These are phyloP conservation scores for Caenorhabditis sp. DNA, from an alignment of 2,888 invertebrate genomes.

Conservation along the genomic window DNA sequence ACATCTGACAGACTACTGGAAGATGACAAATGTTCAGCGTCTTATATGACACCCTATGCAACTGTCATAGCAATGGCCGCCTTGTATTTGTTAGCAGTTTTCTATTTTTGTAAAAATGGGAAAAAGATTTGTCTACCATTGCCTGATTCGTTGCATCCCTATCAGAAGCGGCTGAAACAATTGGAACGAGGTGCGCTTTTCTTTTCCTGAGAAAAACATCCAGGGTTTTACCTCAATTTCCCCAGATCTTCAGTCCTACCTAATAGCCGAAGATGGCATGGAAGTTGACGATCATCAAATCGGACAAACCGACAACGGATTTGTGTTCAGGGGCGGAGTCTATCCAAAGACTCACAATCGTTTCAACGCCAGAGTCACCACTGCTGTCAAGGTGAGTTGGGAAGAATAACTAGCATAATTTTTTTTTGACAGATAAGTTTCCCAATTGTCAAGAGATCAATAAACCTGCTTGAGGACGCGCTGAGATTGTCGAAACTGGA, in stretches of 20 bases:
- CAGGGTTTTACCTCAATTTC: too few relatives aligned
- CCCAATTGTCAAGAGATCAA: slow-evolving; percentile 64
- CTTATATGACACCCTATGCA: slow-evolving; percentile 67
- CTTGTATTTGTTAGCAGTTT: slow-evolving; percentile 56
- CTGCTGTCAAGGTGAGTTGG: slow-evolving; percentile 68
- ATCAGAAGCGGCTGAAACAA: slow-evolving; percentile 57
- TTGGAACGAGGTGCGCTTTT: slow-evolving; percentile 56
- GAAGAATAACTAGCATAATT: not conserved
- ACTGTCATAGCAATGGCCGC: slow-evolving; percentile 62
- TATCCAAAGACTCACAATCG: slow-evolving; percentile 65
- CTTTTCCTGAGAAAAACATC: too few relatives aligned
- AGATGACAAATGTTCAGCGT: slow-evolving; percentile 45
- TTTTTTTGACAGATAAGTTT: slow-evolving; percentile 59
- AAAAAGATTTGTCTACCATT: slow-evolving; percentile 64
- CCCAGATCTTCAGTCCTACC: slow-evolving; percentile 58
- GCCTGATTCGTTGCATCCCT: slow-evolving; percentile 64
- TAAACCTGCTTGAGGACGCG: slow-evolving; percentile 67
- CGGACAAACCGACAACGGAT: slow-evolving; percentile 67
- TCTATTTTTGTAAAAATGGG: slow-evolving; percentile 59
- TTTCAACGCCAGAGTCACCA: slow-evolving; percentile 62
- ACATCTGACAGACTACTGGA: not conserved
- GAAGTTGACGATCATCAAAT: slow-evolving; percentile 66
- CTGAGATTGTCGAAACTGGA: slow-evolving; percentile 58
- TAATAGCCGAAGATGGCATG: slow-evolving; percentile 68
- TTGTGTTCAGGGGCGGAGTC: slow-evolving; percentile 66